Evolutionary conservation across 2,797 vertebrate species (phyloP).

Genomic region (Lutjanus argentimaculatus): DNA sequence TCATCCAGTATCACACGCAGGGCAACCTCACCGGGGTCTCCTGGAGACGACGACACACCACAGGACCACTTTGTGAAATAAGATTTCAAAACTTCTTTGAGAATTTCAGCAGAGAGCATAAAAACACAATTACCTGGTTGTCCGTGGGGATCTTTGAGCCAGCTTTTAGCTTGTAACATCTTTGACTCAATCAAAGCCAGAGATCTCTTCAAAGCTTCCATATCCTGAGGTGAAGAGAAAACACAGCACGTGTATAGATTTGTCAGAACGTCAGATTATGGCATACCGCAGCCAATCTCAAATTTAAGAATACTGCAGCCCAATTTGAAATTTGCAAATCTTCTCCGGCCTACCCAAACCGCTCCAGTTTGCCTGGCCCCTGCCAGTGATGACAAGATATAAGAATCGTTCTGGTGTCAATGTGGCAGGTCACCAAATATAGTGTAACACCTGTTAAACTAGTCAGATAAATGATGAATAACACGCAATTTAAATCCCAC

Average conservation of each 20-base stretch:
- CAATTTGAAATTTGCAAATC: no score
- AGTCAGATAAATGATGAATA: no score
- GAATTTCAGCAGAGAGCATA: slow-evolving; percentile 8
- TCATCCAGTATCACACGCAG: slow-evolving; percentile 96
- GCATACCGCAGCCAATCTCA: no score
- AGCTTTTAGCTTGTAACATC: slow-evolving; percentile 95
- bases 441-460: no score
- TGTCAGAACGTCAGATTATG: slow-evolving; percentile 14
- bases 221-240: slow-evolving; percentile 88
- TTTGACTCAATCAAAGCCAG: slow-evolving; percentile 96
- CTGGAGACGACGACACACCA: slow-evolving; percentile 73
- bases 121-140: slow-evolving; percentile 89
- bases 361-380: no score
- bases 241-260: slow-evolving; percentile 19
- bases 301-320: no score
- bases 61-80: slow-evolving; percentile 2
- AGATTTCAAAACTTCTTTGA: background rate
- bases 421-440: no score
- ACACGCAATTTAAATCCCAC: no score
- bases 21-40: slow-evolving; percentile 94
- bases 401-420: no score
- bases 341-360: no score
- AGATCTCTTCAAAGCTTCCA: slow-evolving; percentile 97
- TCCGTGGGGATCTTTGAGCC: slow-evolving; percentile 95
- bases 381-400: no score